Evolutionary conservation across 1,140 invertebrate species (phyloP).

Genomic region (Vanessa atalanta): DNA sequence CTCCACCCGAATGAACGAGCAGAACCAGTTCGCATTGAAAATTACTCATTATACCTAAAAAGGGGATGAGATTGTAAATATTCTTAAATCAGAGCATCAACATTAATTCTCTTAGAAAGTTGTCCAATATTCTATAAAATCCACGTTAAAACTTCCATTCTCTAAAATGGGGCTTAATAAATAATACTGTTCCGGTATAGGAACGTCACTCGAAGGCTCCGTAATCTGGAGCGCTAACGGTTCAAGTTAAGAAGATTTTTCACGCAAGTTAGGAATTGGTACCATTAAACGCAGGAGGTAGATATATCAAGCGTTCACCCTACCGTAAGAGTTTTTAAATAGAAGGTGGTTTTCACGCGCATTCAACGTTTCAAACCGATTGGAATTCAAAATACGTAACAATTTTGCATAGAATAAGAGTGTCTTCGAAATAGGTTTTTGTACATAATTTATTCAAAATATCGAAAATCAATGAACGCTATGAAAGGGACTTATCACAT

Average conservation of each 20-base stretch:
- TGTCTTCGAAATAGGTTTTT: background rate
- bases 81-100: background rate
- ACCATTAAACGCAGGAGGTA: slow-evolving; percentile 33
- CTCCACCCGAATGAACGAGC: no score
- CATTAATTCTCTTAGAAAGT: background rate
- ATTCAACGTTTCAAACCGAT: slow-evolving; percentile 4
- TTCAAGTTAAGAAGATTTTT: slow-evolving; percentile 33
- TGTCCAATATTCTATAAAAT: slow-evolving; percentile 6
- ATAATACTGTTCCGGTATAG: slow-evolving; percentile 21
- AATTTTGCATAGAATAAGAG: background rate
- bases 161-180: slow-evolving; percentile 14
- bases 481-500: no score
- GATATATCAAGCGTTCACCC: slow-evolving; percentile 23
- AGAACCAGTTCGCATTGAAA: no score
- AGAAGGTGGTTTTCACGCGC: slow-evolving; percentile 7
- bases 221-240: slow-evolving; percentile 24
- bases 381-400: background rate
- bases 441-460: no score
- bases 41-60: background rate
- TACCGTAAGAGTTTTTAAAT: slow-evolving; percentile 16
- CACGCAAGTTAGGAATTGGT: slow-evolving; percentile 31
- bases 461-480: no score
- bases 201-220: slow-evolving; percentile 8
- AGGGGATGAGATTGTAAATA: background rate
- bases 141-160: slow-evolving; percentile 3